Evolutionary conservation across 2,888 invertebrate species (phyloP).

Genomic region (Druceiella hillmani): DNA sequence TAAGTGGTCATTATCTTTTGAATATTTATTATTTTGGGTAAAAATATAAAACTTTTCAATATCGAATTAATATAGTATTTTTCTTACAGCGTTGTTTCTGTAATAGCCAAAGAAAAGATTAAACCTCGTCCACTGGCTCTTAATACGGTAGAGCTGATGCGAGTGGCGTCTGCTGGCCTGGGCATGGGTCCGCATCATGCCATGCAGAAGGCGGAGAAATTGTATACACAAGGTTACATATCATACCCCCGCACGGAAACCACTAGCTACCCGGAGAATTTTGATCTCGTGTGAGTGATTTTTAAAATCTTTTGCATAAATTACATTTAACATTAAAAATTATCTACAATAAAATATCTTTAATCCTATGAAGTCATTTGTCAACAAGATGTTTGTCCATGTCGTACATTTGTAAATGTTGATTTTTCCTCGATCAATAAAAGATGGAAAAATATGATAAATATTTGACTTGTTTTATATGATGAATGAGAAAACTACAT

Average conservation of each 20-base stretch:
- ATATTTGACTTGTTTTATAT: too few species aligned
- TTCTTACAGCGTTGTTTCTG: slow-evolving; percentile 60
- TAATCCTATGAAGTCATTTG: too few species aligned
- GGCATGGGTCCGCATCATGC: slow-evolving; percentile 91
- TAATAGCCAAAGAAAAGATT: slow-evolving; percentile 78
- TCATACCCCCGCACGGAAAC: slow-evolving; percentile 99
- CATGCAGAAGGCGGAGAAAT: slow-evolving; percentile 73
- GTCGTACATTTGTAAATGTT: too few species aligned
- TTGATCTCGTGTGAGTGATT: slow-evolving; percentile 74
- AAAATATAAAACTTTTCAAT: too few species aligned
- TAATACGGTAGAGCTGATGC: slow-evolving; percentile 95
- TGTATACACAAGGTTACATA: slow-evolving; percentile 96
- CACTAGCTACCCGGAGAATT: slow-evolving; percentile 91
- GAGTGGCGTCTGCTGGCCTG: slow-evolving; percentile 85
- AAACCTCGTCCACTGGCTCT: slow-evolving; percentile 86
- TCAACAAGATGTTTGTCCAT: too few species aligned
- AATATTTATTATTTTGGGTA: slow-evolving; percentile 3
- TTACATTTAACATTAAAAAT: too few species aligned
- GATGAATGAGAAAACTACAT: too few species aligned
- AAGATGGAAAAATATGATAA: too few species aligned
- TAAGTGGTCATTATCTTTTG: not conserved
- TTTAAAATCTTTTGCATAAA: too few species aligned
- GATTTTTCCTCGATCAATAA: too few species aligned
- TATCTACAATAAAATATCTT: too few species aligned
- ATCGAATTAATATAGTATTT: not conserved